phyloP scores from a whole-genome alignment of 2,113 vertebrate genomes.

The Lamprologus lemairii region DNA sequence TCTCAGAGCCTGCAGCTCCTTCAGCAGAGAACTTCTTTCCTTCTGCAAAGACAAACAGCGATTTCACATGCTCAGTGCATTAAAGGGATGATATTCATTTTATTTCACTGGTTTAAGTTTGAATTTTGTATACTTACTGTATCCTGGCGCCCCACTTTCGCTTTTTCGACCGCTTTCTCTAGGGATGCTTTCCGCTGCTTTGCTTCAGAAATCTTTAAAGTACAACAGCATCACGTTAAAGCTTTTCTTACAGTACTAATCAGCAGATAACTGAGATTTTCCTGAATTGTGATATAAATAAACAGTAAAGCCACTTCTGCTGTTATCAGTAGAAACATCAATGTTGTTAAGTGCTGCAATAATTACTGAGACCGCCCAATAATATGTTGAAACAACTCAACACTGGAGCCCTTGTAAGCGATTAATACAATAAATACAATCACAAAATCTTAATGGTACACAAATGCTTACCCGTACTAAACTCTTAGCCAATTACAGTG shows the following conservation, averaged over 20 bases:
- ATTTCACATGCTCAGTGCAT: not conserved
- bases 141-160: slow-evolving; percentile 84
- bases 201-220: slow-evolving; percentile 75
- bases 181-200: slow-evolving; percentile 73
- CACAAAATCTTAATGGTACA: not conserved
- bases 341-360: not conserved
- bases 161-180: slow-evolving; percentile 77
- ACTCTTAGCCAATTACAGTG: not conserved
- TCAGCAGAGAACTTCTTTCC: slow-evolving; percentile 72
- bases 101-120: not conserved
- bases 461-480: not conserved
- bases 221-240: not conserved
- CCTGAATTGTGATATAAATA: not conserved
- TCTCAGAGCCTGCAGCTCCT: slow-evolving; percentile 76
- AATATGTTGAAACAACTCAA: not conserved
- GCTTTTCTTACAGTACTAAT: not conserved
- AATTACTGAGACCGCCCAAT: not conserved
- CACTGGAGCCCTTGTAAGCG: not conserved
- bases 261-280: not conserved
- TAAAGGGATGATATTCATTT: not conserved
- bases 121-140: slow-evolving; percentile 72
- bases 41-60: slow-evolving; percentile 61
- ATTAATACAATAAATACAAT: not conserved
- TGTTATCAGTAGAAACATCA: too few species aligned
- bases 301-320: not conserved